Evolutionary conservation across 2,797 vertebrate genomes (phyloP).

Genomic region (Ctenopoma multispine): DNA sequence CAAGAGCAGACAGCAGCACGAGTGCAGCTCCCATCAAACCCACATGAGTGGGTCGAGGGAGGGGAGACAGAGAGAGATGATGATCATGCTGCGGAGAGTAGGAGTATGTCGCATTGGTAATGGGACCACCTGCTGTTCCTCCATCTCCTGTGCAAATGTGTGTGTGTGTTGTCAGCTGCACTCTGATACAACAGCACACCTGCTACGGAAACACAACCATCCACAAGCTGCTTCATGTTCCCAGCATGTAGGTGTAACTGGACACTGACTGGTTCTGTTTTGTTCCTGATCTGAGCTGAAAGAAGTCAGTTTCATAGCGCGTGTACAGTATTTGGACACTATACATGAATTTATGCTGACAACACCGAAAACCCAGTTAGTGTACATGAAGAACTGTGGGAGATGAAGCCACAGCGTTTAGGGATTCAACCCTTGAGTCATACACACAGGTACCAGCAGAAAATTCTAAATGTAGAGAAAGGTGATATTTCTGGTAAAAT

Average conservation of each 20-base stretch:
- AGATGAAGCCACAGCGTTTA: too few species aligned
- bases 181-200: conserved; percentile 13
- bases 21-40: conserved; percentile 18
- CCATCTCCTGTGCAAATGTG: conserved; percentile 21
- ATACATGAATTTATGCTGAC: too few species aligned
- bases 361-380: too few species aligned
- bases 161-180: conserved; percentile 5
- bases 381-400: too few species aligned
- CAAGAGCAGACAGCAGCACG: background rate
- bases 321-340: too few species aligned
- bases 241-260: background rate
- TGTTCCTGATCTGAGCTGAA: background rate
- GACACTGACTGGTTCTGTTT: background rate
- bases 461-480: too few species aligned
- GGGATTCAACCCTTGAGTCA: too few species aligned
- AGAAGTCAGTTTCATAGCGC: too few species aligned
- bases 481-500: too few species aligned
- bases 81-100: conserved; percentile 23
- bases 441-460: too few species aligned
- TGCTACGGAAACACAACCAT: background rate
- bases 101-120: conserved; percentile 31
- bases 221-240: background rate
- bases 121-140: conserved; percentile 41
- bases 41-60: background rate
- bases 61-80: conserved; percentile 7